Evolutionary conservation across 2,888 invertebrate species (phyloP).

Genomic region (Sussaba pulchella): DNA sequence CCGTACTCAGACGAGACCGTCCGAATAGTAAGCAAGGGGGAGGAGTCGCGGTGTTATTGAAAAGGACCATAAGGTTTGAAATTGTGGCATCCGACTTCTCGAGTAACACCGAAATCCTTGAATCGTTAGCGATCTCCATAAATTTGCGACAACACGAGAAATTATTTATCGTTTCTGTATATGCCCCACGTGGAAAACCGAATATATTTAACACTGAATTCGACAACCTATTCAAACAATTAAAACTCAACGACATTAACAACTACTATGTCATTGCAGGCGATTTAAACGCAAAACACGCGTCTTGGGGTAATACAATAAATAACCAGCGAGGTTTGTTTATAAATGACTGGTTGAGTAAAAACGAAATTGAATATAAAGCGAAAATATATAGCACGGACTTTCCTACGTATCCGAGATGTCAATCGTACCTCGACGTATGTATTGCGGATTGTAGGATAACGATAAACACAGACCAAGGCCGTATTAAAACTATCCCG

Average conservation of each 20-base stretch:
- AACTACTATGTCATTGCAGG: slow-evolving; percentile 37
- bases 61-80: slow-evolving; percentile 6
- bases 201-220: not conserved
- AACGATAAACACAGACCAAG: not conserved
- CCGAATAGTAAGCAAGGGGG: slow-evolving; percentile 45
- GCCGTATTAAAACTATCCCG: not conserved
- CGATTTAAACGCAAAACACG: slow-evolving; percentile 13
- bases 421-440: slow-evolving; percentile 22
- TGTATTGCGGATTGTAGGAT: slow-evolving; percentile 23
- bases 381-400: slow-evolving; percentile 25
- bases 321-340: slow-evolving; percentile 11
- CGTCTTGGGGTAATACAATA: not conserved
- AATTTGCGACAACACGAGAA: not conserved
- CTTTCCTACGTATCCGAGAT: slow-evolving; percentile 30
- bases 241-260: not conserved
- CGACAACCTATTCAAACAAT: not conserved
- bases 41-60: slow-evolving; percentile 44
- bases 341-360: too few relatives aligned
- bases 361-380: slow-evolving; percentile 23
- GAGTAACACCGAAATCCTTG: not conserved
- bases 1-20: slow-evolving; percentile 39
- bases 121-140: not conserved
- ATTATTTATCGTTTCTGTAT: not conserved
- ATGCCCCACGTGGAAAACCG: slow-evolving; percentile 1
- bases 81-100: not conserved